Conservation (phyloP, 2,888 invertebrate genomes). For the Erebia palarica region DNA sequence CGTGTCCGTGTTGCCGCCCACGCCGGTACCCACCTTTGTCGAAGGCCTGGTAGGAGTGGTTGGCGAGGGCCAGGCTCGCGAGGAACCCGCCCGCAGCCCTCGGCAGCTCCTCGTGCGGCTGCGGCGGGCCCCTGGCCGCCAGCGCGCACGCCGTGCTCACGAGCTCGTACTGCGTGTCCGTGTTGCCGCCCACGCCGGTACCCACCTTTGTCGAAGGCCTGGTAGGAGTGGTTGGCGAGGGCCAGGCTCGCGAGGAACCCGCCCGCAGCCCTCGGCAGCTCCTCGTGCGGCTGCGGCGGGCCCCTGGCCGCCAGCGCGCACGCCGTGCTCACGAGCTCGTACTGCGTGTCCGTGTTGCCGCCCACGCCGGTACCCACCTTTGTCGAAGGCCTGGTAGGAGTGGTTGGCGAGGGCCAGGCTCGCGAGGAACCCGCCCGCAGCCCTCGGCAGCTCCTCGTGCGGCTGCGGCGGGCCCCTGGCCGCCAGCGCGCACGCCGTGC, state of each 20-base stretch:
- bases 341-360: constrained; percentile 79
- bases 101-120: constrained; percentile 89
- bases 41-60: constrained; percentile 82
- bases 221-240: constrained; percentile 82
- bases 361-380: constrained; percentile 56
- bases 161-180: too few relatives aligned
- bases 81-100: constrained; percentile 85
- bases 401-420: constrained; percentile 86
- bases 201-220: constrained; percentile 83
- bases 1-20: too few relatives aligned
- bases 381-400: constrained; percentile 80
- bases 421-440: constrained; percentile 86
- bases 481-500: constrained; percentile 87
- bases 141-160: too few relatives aligned
- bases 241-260: constrained; percentile 86
- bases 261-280: constrained; percentile 86
- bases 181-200: too few relatives aligned
- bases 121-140: constrained; percentile 85
- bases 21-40: too few relatives aligned
- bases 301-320: constrained; percentile 89
- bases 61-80: constrained; percentile 85
- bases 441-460: constrained; percentile 88
- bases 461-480: constrained; percentile 85
- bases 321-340: constrained; percentile 83
- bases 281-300: constrained; percentile 86